These are phyloP conservation scores for Whitmania pigra DNA, from an alignment of 1,140 invertebrate genomes.

Conservation along the genomic window DNA sequence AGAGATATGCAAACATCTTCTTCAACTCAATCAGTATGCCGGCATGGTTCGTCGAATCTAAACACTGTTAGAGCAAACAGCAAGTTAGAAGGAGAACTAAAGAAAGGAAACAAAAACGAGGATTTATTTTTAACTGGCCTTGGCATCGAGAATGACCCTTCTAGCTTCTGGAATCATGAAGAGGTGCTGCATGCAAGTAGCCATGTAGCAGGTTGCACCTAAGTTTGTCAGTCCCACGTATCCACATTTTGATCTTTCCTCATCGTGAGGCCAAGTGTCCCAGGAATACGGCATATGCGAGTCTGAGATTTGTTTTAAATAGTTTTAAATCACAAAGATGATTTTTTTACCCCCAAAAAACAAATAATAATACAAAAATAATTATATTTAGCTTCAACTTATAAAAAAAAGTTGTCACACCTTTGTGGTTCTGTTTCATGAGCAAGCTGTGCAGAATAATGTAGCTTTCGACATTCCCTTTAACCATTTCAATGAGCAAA, in stretches of 20 bases:
- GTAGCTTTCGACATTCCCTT: slow-evolving; percentile 72
- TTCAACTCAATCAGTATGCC: slow-evolving; percentile 72
- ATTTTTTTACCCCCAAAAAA: no score
- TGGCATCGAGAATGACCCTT: slow-evolving; percentile 60
- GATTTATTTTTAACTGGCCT: slow-evolving; percentile 25
- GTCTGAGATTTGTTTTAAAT: slow-evolving; percentile 43
- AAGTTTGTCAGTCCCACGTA: slow-evolving; percentile 86
- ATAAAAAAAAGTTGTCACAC: slow-evolving; percentile 35
- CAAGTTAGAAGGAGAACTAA: neutral
- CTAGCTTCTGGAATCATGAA: slow-evolving; percentile 89
- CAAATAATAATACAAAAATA: no score
- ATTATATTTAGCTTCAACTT: no score
- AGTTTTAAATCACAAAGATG: neutral
- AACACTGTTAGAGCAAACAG: slow-evolving; percentile 41
- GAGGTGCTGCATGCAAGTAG: slow-evolving; percentile 86
- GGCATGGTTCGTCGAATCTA: slow-evolving; percentile 60
- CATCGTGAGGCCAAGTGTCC: slow-evolving; percentile 94
- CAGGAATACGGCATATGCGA: slow-evolving; percentile 70
- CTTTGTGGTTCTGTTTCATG: slow-evolving; percentile 69
- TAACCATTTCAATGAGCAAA: slow-evolving; percentile 70
- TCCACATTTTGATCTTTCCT: slow-evolving; percentile 78
- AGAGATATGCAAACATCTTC: slow-evolving; percentile 84
- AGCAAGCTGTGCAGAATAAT: slow-evolving; percentile 65
- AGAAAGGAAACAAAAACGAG: neutral
- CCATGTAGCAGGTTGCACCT: slow-evolving; percentile 94